phyloP scores from a whole-genome alignment of 2,113 vertebrate genomes.

The Callionymus lyra region DNA sequence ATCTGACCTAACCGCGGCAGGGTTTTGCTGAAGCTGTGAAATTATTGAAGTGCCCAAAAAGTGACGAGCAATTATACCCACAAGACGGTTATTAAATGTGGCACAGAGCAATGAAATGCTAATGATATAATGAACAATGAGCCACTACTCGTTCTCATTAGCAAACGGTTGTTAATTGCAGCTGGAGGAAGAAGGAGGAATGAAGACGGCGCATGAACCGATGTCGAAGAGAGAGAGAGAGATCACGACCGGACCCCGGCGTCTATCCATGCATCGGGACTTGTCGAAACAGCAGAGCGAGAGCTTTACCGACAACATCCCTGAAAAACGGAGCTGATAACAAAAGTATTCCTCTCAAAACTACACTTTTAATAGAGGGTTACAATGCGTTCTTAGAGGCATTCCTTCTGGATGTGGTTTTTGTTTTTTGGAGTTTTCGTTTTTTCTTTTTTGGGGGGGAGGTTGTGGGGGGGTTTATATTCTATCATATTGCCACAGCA shows the following conservation, averaged over 20 bases:
- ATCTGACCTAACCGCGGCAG: background rate
- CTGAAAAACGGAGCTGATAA: constrained; percentile 53
- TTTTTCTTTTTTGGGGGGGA: constrained; percentile 14
- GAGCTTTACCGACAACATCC: constrained; percentile 36
- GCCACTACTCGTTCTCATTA: constrained; percentile 44
- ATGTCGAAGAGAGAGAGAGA: background rate
- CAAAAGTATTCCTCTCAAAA: constrained; percentile 57
- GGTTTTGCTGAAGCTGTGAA: too few species aligned
- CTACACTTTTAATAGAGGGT: constrained; percentile 58
- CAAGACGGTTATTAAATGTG: constrained; percentile 52
- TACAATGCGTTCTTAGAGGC: constrained; percentile 15
- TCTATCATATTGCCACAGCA: constrained; percentile 44
- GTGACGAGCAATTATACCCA: constrained; percentile 38
- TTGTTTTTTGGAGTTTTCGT: too few species aligned
- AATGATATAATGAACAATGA: constrained; percentile 55
- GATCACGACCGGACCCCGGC: too few species aligned
- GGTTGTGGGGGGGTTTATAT: too few species aligned
- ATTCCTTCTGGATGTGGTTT: constrained; percentile 49
- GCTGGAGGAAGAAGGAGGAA: constrained; percentile 9
- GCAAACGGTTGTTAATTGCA: constrained; percentile 48
- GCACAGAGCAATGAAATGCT: constrained; percentile 51
- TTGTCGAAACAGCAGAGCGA: constrained; percentile 16
- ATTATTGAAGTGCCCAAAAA: constrained; percentile 11
- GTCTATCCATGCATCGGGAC: constrained; percentile 10
- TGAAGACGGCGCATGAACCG: background rate